A percentile compares a stretch with the other conserved stretches of the same genome.
These are phyloP conservation scores for Aradus depressus DNA, from an alignment of 2,888 invertebrate species.

Conservation along the genomic window DNA sequence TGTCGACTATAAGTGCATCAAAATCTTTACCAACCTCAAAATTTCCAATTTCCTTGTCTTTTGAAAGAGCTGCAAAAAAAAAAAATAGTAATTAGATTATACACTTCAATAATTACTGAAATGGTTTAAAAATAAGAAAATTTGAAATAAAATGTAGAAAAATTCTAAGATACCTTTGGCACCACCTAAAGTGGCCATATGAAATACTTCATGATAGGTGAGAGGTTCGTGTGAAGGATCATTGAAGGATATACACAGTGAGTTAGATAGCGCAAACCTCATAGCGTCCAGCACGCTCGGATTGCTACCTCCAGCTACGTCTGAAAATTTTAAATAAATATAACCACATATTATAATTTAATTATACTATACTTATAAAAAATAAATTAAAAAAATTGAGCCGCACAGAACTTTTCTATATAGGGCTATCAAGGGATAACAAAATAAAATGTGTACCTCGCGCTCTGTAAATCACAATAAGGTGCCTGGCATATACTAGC, in stretches of 20 bases:
- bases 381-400: background rate
- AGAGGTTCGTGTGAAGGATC: slow-evolving; percentile 42
- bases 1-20: slow-evolving; percentile 70
- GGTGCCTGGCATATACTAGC: too few relatives aligned
- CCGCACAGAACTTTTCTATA: too few relatives aligned
- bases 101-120: background rate
- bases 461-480: too few relatives aligned
- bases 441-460: too few relatives aligned
- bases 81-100: background rate
- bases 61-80: slow-evolving; percentile 54
- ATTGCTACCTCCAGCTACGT: slow-evolving; percentile 72
- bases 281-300: slow-evolving; percentile 65
- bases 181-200: slow-evolving; percentile 77
- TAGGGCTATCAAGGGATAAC: too few relatives aligned
- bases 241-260: slow-evolving; percentile 52
- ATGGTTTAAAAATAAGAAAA: background rate
- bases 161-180: slow-evolving; percentile 50
- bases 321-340: slow-evolving; percentile 40
- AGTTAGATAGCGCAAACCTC: slow-evolving; percentile 59
- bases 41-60: slow-evolving; percentile 66
- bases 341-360: background rate
- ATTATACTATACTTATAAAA: background rate
- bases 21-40: slow-evolving; percentile 73
- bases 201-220: slow-evolving; percentile 64
- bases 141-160: background rate